These are phyloP conservation scores for Nomada goodeniana DNA, from an alignment of 2,888 invertebrate species.

Conservation along the genomic window DNA sequence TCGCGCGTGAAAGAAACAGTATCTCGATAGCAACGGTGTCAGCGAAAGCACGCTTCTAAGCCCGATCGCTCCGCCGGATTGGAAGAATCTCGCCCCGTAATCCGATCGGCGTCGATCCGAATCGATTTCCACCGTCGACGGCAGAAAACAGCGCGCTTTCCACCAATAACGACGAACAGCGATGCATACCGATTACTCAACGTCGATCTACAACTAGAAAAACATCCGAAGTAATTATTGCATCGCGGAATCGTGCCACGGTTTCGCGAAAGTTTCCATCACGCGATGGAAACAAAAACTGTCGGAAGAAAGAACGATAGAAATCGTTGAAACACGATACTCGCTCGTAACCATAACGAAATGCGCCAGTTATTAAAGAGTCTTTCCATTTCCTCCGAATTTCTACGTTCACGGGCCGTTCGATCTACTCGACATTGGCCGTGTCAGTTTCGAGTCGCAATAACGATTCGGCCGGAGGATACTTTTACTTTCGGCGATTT, in stretches of 20 bases:
- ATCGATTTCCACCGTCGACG: slow-evolving; percentile 23
- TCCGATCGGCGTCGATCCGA: slow-evolving; percentile 31
- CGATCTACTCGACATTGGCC: not conserved
- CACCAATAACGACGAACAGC: not conserved
- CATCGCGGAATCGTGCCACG: not conserved
- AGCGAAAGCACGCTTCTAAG: slow-evolving; percentile 41
- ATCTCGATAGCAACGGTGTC: slow-evolving; percentile 4
- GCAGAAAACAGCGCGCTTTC: not conserved
- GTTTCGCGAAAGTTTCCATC: slow-evolving; percentile 1
- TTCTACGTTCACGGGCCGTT: not conserved
- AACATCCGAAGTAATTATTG: not conserved
- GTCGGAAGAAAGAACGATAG: not conserved
- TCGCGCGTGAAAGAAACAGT: slow-evolving; percentile 15
- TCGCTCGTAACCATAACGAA: not conserved
- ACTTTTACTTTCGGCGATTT: not conserved
- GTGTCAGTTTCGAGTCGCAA: not conserved
- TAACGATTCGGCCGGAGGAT: no score
- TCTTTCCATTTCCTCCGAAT: not conserved
- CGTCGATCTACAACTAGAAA: not conserved
- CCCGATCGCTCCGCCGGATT: not conserved
- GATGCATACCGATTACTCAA: slow-evolving; percentile 16
- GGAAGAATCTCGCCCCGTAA: slow-evolving; percentile 20
- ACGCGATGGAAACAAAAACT: not conserved
- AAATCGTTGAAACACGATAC: not conserved
- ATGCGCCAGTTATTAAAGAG: not conserved